Base-by-base conservation (phyloP, 2,888 invertebrate genomes). In the Trichopoda pennipes region DNA sequence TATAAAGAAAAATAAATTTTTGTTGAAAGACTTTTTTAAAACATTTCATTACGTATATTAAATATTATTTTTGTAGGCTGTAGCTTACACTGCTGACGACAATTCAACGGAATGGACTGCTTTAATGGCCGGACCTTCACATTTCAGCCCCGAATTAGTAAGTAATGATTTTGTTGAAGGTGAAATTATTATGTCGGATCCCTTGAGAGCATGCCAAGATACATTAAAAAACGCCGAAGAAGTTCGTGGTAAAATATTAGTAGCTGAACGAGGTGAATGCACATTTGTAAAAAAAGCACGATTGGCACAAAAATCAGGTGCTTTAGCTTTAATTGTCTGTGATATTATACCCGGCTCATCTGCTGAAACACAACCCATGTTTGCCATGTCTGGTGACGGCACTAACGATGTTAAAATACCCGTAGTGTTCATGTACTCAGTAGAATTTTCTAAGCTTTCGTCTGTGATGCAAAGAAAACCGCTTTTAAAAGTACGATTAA, bases 331-430 rank as follows among this genome's bases (percentile, higher is more conserved):
- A 19, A 95, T 99, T 86, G 95, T 99, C 49, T 92, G 96, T 83
- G 97, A 97, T 91, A 97, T 97, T 90, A 93, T 94, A 14, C 92
- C 94, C 6, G 95, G 94, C 35, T 95, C 96, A 44, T 95, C 95
- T 70, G 94, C 95, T 55, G 93, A 94, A 38, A 94, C 93, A 66
- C 95, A 96, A 2, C 95, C 96, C 0, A 93, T 98, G 92, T 99
- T 99, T 92, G 97, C 98, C 6, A 99, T 99, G 99, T 97, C 98
- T 0, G 98, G 98, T 1, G 98, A 99, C 91, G 97, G 97, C 0
- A 93, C 92, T 2, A 95, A 96, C 85, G 96, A 98, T 89, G 95
- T 98, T 9, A 93, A 92, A 84, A 97, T 98, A 88, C 97, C 98
- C 0, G 94, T 97, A n/a, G 96, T 98, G 10, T 98, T 98, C 90